These are phyloP conservation scores for Troglohyphantes excavatus DNA, from an alignment of 2,888 invertebrate species.

Conservation along the genomic window DNA sequence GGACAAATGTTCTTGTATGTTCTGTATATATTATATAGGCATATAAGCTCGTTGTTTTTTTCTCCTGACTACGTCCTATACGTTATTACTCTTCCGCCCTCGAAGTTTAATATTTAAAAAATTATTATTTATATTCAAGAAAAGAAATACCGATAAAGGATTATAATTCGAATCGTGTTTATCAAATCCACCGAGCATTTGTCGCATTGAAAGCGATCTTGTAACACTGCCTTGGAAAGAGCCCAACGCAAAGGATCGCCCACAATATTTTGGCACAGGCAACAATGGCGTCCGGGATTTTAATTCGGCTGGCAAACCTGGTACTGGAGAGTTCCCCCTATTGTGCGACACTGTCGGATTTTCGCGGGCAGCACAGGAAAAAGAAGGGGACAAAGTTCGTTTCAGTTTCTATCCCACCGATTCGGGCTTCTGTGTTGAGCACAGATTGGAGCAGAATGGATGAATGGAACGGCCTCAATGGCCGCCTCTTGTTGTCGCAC, in stretches of 20 bases:
- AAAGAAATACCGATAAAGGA: no score
- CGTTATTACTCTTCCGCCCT: no score
- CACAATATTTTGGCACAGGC: slow-evolving; percentile 53
- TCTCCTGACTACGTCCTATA: no score
- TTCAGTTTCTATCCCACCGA: slow-evolving; percentile 51
- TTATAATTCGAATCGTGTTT: not conserved
- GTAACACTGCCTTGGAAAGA: not conserved
- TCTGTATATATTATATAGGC: no score
- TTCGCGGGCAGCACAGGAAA: slow-evolving; percentile 39
- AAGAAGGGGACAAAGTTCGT: slow-evolving; percentile 45
- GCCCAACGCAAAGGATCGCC: slow-evolving; percentile 4
- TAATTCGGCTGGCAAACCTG: slow-evolving; percentile 43
- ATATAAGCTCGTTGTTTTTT: no score
- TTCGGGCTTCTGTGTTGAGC: slow-evolving; percentile 49
- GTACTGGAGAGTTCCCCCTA: slow-evolving; percentile 2
- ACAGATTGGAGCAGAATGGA: slow-evolving; percentile 71
- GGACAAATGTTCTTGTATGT: no score
- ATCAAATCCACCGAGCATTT: not conserved
- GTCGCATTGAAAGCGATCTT: not conserved
- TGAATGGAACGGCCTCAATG: slow-evolving; percentile 62
- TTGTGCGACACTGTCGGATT: slow-evolving; percentile 37
- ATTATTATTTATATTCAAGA: no score
- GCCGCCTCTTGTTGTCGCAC: slow-evolving; percentile 62
- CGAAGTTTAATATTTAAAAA: no score
- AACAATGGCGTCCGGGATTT: slow-evolving; percentile 37